Percentiles rank a stretch among this genome's conserved stretches.
phyloP scores from a whole-genome alignment of 2,888 invertebrate species.

The Poecilus cupreus region DNA sequence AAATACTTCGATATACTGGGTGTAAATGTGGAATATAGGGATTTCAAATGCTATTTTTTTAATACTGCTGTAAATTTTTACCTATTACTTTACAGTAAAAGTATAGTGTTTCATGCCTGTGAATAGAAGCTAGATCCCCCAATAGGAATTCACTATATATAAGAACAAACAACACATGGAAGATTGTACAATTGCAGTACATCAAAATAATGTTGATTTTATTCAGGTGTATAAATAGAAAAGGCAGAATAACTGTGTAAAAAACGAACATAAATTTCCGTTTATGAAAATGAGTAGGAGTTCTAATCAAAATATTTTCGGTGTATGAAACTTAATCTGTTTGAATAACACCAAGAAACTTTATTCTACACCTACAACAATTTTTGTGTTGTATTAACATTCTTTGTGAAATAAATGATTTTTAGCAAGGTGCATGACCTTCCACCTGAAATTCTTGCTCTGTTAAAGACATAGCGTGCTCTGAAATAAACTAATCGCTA shows the following conservation, averaged over 20 bases:
- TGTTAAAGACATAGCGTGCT: not conserved
- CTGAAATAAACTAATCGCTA: not conserved
- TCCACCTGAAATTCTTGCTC: not conserved
- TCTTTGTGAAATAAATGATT: not conserved
- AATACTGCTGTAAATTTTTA: too few species aligned
- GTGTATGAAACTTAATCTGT: not conserved
- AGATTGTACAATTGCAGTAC: not conserved
- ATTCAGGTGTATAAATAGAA: not conserved
- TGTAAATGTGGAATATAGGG: too few species aligned
- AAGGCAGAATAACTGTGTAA: not conserved
- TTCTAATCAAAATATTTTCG: not conserved
- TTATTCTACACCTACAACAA: not conserved
- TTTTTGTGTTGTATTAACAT: not conserved
- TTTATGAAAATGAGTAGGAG: not conserved
- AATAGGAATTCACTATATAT: too few species aligned
- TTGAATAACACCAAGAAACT: not conserved
- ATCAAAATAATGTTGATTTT: slow-evolving; percentile 36
- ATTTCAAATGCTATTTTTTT: too few species aligned
- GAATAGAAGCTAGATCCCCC: too few species aligned
- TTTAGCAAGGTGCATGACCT: not conserved
- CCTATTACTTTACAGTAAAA: too few species aligned
- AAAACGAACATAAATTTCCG: not conserved
- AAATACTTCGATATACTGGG: too few species aligned
- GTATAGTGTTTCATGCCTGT: too few species aligned
- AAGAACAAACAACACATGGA: too few species aligned